Percentiles rank a stretch among this genome's conserved stretches.
Evolutionary conservation across 2,888 invertebrate species (phyloP).

Genomic region (Phortica magna): DNA sequence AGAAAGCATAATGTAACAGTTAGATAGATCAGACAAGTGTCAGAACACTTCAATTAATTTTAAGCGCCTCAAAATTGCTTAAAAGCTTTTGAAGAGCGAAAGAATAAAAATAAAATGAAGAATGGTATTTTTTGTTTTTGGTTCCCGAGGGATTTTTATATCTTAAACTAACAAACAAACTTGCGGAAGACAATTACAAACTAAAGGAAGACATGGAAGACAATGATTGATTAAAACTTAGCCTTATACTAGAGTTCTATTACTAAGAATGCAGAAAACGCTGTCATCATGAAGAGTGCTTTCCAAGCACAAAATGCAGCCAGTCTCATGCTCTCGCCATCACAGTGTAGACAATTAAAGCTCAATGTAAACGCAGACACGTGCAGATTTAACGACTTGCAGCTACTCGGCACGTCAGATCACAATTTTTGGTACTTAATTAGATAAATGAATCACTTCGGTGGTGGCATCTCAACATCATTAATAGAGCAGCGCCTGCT

Average conservation of each 20-base stretch:
- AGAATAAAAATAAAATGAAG: neutral
- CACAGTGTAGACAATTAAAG: constrained; percentile 12
- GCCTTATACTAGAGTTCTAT: constrained; percentile 40
- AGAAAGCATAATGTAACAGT: too few relatives aligned
- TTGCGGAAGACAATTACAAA: constrained; percentile 64
- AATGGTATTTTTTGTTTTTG: neutral
- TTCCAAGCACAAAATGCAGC: neutral
- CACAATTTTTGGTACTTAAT: neutral
- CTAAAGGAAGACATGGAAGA: constrained; percentile 42
- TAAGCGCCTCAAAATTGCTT: too few relatives aligned
- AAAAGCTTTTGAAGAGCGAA: neutral
- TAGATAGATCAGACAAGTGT: too few relatives aligned
- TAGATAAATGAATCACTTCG: neutral
- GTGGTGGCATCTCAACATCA: constrained; percentile 10
- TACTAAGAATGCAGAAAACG: neutral
- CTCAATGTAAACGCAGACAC: neutral
- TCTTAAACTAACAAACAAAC: constrained; percentile 61
- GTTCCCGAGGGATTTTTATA: constrained; percentile 14
- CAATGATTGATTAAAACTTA: constrained; percentile 36
- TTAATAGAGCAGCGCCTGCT: constrained; percentile 23
- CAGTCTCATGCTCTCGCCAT: constrained; percentile 11
- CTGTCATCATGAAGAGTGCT: neutral
- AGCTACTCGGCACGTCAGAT: neutral
- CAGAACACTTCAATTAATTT: too few relatives aligned
- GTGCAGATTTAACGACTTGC: constrained; percentile 12